Conservation (phyloP, 30 jellyfish, hydroid and myxozoan genomes). For the Hydra vulgaris region DNA sequence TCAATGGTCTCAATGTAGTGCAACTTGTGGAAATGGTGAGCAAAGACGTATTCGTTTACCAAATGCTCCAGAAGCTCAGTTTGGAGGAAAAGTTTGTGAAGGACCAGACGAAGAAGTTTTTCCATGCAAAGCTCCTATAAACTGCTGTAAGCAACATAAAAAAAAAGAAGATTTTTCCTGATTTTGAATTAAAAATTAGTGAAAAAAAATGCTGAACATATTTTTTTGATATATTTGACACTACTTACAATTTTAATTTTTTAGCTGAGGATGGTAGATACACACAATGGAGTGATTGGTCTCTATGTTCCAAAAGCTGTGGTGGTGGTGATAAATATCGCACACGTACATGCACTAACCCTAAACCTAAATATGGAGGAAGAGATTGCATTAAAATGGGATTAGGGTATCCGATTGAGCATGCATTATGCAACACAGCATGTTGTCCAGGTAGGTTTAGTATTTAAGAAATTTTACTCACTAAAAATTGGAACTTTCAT, state of each 20-base stretch:
- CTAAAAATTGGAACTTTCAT: no score
- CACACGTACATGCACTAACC: slow-evolving; percentile 78
- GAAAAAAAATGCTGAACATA: not conserved
- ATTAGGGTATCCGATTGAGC: slow-evolving; percentile 37
- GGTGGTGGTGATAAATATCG: slow-evolving; percentile 84
- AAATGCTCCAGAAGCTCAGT: slow-evolving; percentile 65
- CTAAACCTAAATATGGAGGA: slow-evolving; percentile 75
- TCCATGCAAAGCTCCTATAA: slow-evolving; percentile 30
- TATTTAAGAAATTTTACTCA: not conserved
- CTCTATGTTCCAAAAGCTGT: slow-evolving; percentile 76
- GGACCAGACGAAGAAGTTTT: slow-evolving; percentile 44
- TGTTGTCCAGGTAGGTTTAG: slow-evolving; percentile 86
- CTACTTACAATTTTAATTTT: not conserved
- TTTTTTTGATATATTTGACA: not conserved
- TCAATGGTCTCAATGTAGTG: slow-evolving; percentile 73
- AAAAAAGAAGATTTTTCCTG: not conserved
- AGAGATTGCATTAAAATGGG: slow-evolving; percentile 65
- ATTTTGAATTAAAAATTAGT: no score
- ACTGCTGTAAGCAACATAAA: slow-evolving; percentile 38
- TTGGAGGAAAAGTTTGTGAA: slow-evolving; percentile 74
- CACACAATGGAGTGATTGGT: slow-evolving; percentile 73
- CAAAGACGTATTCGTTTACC: slow-evolving; percentile 50
- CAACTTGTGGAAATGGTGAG: slow-evolving; percentile 67
- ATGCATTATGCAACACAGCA: slow-evolving; percentile 59
- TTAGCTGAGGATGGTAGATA: slow-evolving; percentile 86